Evolutionary conservation across 2,797 vertebrate genomes (phyloP), one percentile per base, ranked within the genome.

Genomic region (Danio jaintianensis): DNA sequence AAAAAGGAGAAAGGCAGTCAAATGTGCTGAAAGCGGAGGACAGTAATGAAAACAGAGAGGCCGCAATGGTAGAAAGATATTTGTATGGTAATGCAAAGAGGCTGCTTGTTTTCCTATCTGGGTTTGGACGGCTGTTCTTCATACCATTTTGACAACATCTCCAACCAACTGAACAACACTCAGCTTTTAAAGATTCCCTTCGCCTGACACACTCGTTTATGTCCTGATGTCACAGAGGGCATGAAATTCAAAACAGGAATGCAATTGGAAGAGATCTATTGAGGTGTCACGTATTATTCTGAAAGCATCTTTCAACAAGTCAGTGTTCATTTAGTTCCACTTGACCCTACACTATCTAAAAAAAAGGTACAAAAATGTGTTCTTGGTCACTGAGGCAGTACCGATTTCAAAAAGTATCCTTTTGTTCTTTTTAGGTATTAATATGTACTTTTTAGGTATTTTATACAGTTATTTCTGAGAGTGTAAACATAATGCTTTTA

Each of bases 21-120:
- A 66, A 55, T 29, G 61, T 55, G 63, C 61, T 40, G 72, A 83
- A 77, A 84, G 56, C 6, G 22, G 53, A 69, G 16, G 48, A 53
- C 58, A 16, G 18, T 80, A 71, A 76, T 80, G 47, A 79, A 80
- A 67, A 36, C 3, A 56, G 63, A 62, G 18, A 53, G 66, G 29
- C 16, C 47, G 52, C 58, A 43, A 59, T 50, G 69, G n/a, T 36
- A 63, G 52, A 38, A 52, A 70, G 38, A 63, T 48, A 47, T 80
- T 42, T 72, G 66, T 55, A 55, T 53, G 67, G 15, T 84, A 78
- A 84, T 74, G 59, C 18, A 67, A 13, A 45, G 18, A 73, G 45
- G 43, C 73, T 45, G 59, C 15, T 42, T 22, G 66, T 69, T 59
- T 78, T 78, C 29, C 55, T 50, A 42, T 78, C 59, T 61, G 45